Base-by-base conservation (phyloP, 2,797 vertebrate genomes). In the Spizella passerina region DNA sequence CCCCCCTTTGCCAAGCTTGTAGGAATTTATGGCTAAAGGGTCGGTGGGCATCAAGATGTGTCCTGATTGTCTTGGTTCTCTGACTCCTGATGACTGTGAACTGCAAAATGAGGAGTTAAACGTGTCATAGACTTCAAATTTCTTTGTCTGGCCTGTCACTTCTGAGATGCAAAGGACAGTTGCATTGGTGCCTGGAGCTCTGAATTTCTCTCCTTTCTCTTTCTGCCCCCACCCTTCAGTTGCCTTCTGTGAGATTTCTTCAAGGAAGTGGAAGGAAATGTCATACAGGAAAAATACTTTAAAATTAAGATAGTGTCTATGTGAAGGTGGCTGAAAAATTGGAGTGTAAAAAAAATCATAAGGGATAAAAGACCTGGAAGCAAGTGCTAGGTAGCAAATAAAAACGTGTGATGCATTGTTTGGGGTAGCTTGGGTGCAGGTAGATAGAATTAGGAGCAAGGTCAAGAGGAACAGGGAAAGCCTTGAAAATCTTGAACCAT, bases 21-120 rank as follows among this genome's bases (percentile, higher is more conserved):
- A 47, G 63, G 27, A 63, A 56, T 70, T 75, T 7, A 34, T 24
- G 21, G 29, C 41, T 60, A 9, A 4, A 12, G 59, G 47, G 32
- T 68, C 1, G 4, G 20, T n/a, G 20, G 30, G 22, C 27, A 34
- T 6, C 47, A 21, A 73, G 39, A n/a, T 0, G 0, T 26, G 14
- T 57, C 39, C 43, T 43, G 8, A 36, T 43, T 36, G 26, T 60
- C 29, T 55, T 14, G 13, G 13, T 32, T 55, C 30, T 64, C 41
- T 82, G 38, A 18, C 15, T 47, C 32, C 60, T 61, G 24, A 21
- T 64, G 5, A 5, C 17, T 50, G 24, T 43, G 70, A 61, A 29
- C 14, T 2, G 3, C 34, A 36, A 49, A 90, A n/a, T 1, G 2
- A 69, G 18, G 27, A 75, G 14, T 65, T 76, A 47, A 89, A 75